Base-by-base conservation (phyloP, 2,888 invertebrate genomes). In the Anticlea derivata region DNA sequence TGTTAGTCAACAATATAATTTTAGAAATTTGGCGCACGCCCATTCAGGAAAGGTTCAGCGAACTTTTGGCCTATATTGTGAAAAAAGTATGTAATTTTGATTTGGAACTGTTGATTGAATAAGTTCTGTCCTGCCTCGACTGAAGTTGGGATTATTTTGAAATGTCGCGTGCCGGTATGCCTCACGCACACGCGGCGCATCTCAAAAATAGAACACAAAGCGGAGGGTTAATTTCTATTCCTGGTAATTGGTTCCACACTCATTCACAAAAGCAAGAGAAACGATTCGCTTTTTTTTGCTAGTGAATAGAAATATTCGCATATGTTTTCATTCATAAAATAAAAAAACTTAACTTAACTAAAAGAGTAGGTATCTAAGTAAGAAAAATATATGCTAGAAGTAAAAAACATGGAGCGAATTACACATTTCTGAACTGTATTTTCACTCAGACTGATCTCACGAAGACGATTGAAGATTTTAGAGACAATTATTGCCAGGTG, bases 1-100 rank as follows among this genome's bases (percentile, higher is more conserved):
- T 64, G 71, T 87, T 87, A 86, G 80, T 88, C 86, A 88, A 76
- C 71, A 75, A 72, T 75, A 80, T 88, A 87, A 86, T 80, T 89
- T 83, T 89, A 90, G 87, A 79, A 56, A 64, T 72, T 76, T 76
- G 66, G 72, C 75, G 70, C 61, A 52, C 59, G 65, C 66, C 69
- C 65, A 54, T 65, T 65, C 17, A 53, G 2, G 56, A 50, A 60
- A 65, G 73, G 80, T 79, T 78, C 82, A 70, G 55, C 68, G 80
- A 80, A 78, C 83, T 76, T 58, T 60, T 63, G 61, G 63, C 60
- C 62, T 55, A 56, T 47, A 50, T 48, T 37, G 17, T 17, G 43
- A 7, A 46, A 47, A 23, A 26, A 11, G 8, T 7, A 34, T 20
- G 20, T 10, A 33, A 33, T 17, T 7, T 3, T 23, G n/a, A n/a